Base-by-base conservation (phyloP, 2,113 vertebrate species). In the Clarias macrocephalus region DNA sequence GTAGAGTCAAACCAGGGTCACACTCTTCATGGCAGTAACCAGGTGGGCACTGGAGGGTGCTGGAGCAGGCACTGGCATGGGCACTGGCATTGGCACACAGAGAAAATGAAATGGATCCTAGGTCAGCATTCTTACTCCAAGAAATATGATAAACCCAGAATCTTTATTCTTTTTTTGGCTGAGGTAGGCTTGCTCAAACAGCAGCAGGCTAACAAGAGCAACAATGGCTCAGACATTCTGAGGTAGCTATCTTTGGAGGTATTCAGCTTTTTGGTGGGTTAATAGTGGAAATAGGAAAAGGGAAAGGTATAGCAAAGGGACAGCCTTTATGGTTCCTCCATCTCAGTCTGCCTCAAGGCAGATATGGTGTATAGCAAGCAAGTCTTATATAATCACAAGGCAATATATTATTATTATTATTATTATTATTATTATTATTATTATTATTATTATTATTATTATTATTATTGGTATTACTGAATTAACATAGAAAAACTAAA, bases 181-280 rank as follows among this genome's bases (percentile, higher is more conserved):
- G 92, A 93, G 94, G 91, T 92, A 92, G 91, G 73, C 89, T 86
- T 84, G 86, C 85, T 90, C 72, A 89, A 91, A 87, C 91, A 93
- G 92, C 92, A 89, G 72, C 72, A 87, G 88, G 87, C 91, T 92
- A 89, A 87, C 65, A 86, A 70, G 73, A 72, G 70, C 87, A 89
- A 85, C 84, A 91, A 91, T 92, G 91, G 91, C 85, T 92, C 86
- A 72, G 85, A 90, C 87, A 91, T 92, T 93, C 85, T 93, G 94
- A 95, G 92, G 94, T 94, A 95, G 93, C 89, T 93, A 92, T 95
- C 92, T 94, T 95, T 95, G 93, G 93, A 93, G 73, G 84, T 52
- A 88, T 88, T 85, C 86, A 92, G 91, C 86, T 88, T 92, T 62
- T 91, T 84, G 90, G 88, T 83, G 87, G 65, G 72, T 75, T 82